phyloP scores from a whole-genome alignment of 2,797 vertebrate species.

The Pseudomugil tenellus region DNA sequence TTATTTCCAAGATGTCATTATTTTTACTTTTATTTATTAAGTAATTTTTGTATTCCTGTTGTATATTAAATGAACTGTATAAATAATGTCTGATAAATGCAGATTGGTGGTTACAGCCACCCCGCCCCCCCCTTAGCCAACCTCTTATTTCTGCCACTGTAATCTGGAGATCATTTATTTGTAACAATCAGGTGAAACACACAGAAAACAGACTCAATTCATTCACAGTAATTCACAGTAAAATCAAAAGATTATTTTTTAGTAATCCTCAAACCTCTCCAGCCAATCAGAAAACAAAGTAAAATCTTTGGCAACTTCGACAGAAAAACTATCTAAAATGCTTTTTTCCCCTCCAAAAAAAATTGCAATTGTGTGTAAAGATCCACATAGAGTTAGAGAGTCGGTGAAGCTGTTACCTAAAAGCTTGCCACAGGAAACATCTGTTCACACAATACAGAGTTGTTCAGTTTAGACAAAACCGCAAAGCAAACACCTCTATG shows the following conservation, averaged over 20 bases:
- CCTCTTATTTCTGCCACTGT: no score
- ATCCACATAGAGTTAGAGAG: conserved; percentile 6
- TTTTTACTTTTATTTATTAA: not conserved
- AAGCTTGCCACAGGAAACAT: conserved; percentile 77
- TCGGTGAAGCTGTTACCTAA: conserved; percentile 67
- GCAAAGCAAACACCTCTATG: conserved; percentile 71
- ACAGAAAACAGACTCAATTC: not conserved
- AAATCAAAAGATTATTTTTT: not conserved
- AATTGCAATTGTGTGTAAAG: not conserved
- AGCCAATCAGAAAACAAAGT: conserved; percentile 16
- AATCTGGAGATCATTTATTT: not conserved
- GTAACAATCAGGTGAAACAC: not conserved
- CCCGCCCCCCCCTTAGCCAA: no score
- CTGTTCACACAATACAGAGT: conserved; percentile 71
- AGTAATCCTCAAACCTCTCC: not conserved
- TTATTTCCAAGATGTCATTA: not conserved
- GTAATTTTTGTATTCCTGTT: not conserved
- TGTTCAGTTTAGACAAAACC: conserved; percentile 71
- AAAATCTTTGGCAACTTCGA: not conserved
- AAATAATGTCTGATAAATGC: not conserved
- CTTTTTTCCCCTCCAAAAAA: not conserved
- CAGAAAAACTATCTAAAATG: conserved; percentile 3
- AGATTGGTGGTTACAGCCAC: not conserved
- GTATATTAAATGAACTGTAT: not conserved
- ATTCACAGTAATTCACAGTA: not conserved